A percentile compares a stretch with the other conserved stretches of the same genome.
Evolutionary conservation across 2,797 vertebrate genomes (phyloP).

Genomic region (Toxotes lorentzi): DNA sequence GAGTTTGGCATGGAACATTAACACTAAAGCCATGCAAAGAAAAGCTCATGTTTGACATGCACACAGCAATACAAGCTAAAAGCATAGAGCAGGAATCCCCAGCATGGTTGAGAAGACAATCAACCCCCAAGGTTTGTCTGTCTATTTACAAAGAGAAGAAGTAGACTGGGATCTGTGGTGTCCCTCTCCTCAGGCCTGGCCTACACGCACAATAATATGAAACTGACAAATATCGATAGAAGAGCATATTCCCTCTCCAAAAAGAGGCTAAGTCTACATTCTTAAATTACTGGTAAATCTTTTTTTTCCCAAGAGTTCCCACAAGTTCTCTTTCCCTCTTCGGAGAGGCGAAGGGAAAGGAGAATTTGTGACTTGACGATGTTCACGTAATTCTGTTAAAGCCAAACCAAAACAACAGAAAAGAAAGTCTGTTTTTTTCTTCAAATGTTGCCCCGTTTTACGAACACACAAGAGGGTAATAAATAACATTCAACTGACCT

Average conservation of each 20-base stretch:
- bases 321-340: conserved; percentile 74
- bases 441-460: conserved; percentile 86
- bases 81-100: conserved; percentile 87
- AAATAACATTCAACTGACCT: conserved; percentile 90
- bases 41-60: conserved; percentile 90
- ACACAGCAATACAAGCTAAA: conserved; percentile 91
- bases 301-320: conserved; percentile 74
- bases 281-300: conserved; percentile 90
- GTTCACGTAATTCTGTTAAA: conserved; percentile 80
- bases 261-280: conserved; percentile 95
- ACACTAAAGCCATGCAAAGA: conserved; percentile 96
- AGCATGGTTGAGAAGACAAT: conserved; percentile 83
- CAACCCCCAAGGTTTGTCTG: conserved; percentile 83
- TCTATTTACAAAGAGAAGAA: conserved; percentile 91
- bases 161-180: conserved; percentile 58
- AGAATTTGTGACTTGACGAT: conserved; percentile 70
- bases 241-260: conserved; percentile 89
- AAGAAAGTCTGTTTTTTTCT: conserved; percentile 68
- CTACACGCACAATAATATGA: conserved; percentile 91
- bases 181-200: conserved; percentile 84
- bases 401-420: conserved; percentile 75
- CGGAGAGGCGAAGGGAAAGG: conserved; percentile 76
- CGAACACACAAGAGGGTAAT: conserved; percentile 87
- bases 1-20: conserved; percentile 88
- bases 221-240: conserved; percentile 93